phyloP scores from a whole-genome alignment of 2,113 vertebrate species.

The Paradisaea rubra region DNA sequence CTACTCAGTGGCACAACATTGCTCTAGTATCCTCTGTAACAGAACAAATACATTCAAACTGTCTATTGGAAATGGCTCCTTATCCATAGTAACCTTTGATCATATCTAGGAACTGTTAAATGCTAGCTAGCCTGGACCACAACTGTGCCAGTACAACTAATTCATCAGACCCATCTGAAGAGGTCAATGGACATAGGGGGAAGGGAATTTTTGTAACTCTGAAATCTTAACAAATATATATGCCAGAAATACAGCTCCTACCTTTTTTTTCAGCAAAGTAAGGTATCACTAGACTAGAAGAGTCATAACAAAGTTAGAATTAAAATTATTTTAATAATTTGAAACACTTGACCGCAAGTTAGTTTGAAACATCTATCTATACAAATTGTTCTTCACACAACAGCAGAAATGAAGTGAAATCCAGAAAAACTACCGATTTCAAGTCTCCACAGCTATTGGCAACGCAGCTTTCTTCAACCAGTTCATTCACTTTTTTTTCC shows the following conservation, averaged over 20 bases:
- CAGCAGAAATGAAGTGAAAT: background rate
- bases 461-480: slow-evolving; percentile 95
- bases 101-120: background rate
- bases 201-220: background rate
- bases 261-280: background rate
- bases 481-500: slow-evolving; percentile 93
- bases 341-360: background rate
- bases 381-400: background rate
- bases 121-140: background rate
- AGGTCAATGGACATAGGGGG: background rate
- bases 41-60: background rate
- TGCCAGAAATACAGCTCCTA: background rate
- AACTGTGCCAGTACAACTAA: background rate
- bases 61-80: background rate
- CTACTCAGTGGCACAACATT: background rate
- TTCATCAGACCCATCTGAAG: background rate
- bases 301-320: background rate
- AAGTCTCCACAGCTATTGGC: slow-evolving; percentile 84
- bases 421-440: slow-evolving; percentile 79
- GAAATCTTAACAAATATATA: background rate
- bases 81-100: background rate
- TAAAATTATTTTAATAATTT: background rate
- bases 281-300: background rate
- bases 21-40: background rate
- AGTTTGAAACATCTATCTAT: background rate